These are phyloP conservation scores for Lasioglossum calceatum DNA, from an alignment of 2,888 invertebrate species.

Conservation along the genomic window DNA sequence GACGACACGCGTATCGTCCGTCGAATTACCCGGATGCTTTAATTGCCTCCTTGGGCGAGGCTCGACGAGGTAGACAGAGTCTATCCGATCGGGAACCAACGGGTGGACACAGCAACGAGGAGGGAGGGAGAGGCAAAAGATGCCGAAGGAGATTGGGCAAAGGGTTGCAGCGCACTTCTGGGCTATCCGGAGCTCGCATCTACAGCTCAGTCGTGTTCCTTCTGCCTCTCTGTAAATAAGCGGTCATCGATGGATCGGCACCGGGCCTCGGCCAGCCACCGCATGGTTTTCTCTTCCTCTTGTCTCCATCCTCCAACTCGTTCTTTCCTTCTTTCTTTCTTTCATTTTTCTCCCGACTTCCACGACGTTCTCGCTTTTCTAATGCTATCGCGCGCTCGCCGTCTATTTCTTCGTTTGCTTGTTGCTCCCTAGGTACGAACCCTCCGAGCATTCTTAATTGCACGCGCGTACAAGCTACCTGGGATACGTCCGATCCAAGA, in stretches of 20 bases:
- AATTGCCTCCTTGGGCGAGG: constrained; percentile 80
- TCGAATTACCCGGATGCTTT: constrained; percentile 81
- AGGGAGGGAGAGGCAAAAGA: constrained; percentile 54
- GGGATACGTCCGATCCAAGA: constrained; percentile 5
- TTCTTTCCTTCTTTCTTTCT: constrained; percentile 16
- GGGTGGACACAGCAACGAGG: constrained; percentile 20
- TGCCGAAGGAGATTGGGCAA: constrained; percentile 69
- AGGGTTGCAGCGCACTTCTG: constrained; percentile 73
- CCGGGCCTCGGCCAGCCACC: constrained; percentile 40
- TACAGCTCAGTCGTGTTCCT: constrained; percentile 76
- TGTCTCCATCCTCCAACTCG: constrained; percentile 11
- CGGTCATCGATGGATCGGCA: constrained; percentile 81
- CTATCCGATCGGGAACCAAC: constrained; percentile 37
- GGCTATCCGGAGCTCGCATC: constrained; percentile 74
- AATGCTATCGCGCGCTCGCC: constrained; percentile 45
- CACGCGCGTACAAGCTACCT: constrained; percentile 74
- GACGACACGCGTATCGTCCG: constrained; percentile 61
- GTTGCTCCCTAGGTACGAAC: constrained; percentile 11
- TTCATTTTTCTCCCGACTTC: neutral
- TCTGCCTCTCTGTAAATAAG: constrained; percentile 81
- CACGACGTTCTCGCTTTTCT: constrained; percentile 30
- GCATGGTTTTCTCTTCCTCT: constrained; percentile 29
- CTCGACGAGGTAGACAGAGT: constrained; percentile 49
- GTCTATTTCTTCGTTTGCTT: constrained; percentile 42
- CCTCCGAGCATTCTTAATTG: constrained; percentile 76